A percentile compares a stretch with the other conserved stretches of the same genome.
Conservation (phyloP, 2,797 vertebrate genomes). For the Sphenodon punctatus region DNA sequence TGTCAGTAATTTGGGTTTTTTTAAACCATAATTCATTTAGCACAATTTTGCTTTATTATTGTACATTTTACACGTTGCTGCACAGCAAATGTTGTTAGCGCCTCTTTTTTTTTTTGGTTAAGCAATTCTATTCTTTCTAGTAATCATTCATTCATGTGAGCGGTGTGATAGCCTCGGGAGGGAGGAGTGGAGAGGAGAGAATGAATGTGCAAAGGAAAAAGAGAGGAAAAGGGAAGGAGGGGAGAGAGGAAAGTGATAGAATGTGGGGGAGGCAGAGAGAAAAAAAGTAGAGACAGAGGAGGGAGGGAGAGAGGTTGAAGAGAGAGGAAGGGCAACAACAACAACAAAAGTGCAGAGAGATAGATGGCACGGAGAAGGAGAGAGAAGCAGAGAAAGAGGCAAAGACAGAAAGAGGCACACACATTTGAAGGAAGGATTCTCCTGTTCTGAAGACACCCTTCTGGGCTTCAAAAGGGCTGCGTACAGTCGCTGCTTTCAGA, state of each 20-base stretch:
- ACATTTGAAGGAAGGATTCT: too few relatives aligned
- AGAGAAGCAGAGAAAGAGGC: too few relatives aligned
- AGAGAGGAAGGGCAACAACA: too few relatives aligned
- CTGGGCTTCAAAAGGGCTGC: too few relatives aligned
- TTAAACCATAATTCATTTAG: constrained; percentile 73
- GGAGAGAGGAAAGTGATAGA: background rate
- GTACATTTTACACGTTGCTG: constrained; percentile 70
- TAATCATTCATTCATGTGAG: constrained; percentile 64
- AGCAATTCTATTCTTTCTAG: constrained; percentile 63
- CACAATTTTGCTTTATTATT: constrained; percentile 68
- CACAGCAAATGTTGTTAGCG: constrained; percentile 55
- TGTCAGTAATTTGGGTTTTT: constrained; percentile 67
- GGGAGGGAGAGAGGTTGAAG: background rate
- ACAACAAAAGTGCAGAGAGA: background rate
- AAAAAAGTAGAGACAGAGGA: background rate
- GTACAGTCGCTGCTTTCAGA: too few relatives aligned
- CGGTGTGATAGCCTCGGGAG: background rate
- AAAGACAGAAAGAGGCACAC: too few relatives aligned
- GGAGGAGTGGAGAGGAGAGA: background rate
- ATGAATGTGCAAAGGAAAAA: background rate
- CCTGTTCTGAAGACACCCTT: too few relatives aligned
- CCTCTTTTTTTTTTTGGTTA: constrained; percentile 38
- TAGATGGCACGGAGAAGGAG: background rate
- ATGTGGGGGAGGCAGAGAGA: background rate
- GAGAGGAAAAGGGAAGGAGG: background rate